Evolutionary conservation across 2,797 vertebrate genomes (phyloP).

Genomic region (Ctenopoma kingsleyae): DNA sequence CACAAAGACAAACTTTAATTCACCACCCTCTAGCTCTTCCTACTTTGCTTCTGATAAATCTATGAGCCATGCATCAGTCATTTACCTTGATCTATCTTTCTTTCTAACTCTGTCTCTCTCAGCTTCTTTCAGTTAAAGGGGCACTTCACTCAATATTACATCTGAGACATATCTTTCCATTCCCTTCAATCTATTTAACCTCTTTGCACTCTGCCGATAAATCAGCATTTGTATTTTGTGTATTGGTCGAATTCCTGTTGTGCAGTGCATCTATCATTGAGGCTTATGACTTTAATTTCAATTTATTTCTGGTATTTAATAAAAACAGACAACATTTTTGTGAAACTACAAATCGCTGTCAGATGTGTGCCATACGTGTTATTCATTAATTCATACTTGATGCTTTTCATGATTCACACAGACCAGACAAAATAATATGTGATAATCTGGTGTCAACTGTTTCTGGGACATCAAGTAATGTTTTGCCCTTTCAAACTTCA

Average conservation of each 20-base stretch:
- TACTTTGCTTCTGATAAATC: slow-evolving; percentile 39
- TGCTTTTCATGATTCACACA: slow-evolving; percentile 17
- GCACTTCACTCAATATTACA: slow-evolving; percentile 58
- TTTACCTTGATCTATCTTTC: slow-evolving; percentile 53
- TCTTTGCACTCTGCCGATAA: background rate
- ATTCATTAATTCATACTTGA: slow-evolving; percentile 12
- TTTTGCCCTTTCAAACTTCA: slow-evolving; percentile 44
- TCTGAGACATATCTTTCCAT: slow-evolving; percentile 26
- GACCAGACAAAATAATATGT: slow-evolving; percentile 26
- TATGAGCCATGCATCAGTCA: slow-evolving; percentile 35
- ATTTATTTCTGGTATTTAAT: slow-evolving; percentile 13
- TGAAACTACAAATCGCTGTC: slow-evolving; percentile 17
- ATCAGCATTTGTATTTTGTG: background rate
- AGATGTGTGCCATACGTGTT: slow-evolving; percentile 18
- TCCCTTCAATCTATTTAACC: slow-evolving; percentile 39
- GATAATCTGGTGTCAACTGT: slow-evolving; percentile 48
- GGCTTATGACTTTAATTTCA: slow-evolving; percentile 20
- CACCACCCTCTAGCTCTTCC: slow-evolving; percentile 8
- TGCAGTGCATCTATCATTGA: slow-evolving; percentile 1
- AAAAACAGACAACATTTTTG: slow-evolving; percentile 15
- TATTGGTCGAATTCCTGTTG: slow-evolving; percentile 24
- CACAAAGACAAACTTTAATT: slow-evolving; percentile 32
- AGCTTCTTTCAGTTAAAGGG: slow-evolving; percentile 51
- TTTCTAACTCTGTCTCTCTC: slow-evolving; percentile 26
- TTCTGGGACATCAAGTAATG: slow-evolving; percentile 28